Percentiles rank a stretch among this genome's conserved stretches.
phyloP scores from a whole-genome alignment of 2,113 vertebrate species.

The Coptodon bakossiorum region DNA sequence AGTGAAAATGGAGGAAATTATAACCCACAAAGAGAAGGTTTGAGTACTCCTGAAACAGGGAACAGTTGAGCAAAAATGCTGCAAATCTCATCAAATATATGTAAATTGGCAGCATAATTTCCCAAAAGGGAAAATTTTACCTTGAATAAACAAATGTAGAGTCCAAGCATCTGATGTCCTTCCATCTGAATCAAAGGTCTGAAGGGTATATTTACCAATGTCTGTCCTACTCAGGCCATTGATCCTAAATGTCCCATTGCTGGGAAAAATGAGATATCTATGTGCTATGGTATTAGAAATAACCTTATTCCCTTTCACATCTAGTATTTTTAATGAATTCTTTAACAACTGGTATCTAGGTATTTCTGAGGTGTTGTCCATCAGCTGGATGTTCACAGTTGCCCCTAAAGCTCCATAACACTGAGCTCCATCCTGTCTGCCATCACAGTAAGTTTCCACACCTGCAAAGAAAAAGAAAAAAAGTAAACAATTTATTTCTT shows the following conservation, averaged over 20 bases:
- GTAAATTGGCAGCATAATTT: not conserved
- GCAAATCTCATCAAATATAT: not conserved
- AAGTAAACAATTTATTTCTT: not conserved
- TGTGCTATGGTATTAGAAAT: accelerated
- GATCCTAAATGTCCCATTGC: constrained; percentile 26
- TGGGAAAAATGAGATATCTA: not conserved
- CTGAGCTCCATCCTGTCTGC: not conserved
- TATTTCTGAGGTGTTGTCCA: not conserved
- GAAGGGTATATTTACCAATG: not conserved
- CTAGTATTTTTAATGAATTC: not conserved
- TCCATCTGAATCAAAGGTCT: not conserved
- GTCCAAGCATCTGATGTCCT: not conserved
- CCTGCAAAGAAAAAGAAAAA: constrained; percentile 1
- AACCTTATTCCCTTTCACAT: accelerated
- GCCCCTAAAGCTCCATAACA: constrained; percentile 22
- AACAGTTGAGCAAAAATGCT: not conserved
- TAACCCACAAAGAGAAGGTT: not conserved
- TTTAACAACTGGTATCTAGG: accelerated
- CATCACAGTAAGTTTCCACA: constrained; percentile 23
- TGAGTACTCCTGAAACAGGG: not conserved
- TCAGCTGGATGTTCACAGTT: not conserved
- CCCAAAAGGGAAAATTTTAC: not conserved
- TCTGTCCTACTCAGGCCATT: not conserved
- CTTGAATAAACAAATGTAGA: not conserved
- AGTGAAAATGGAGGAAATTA: not conserved